Base-by-base conservation (phyloP, 2,888 invertebrate genomes). In the Caenorhabditis doughertyi region DNA sequence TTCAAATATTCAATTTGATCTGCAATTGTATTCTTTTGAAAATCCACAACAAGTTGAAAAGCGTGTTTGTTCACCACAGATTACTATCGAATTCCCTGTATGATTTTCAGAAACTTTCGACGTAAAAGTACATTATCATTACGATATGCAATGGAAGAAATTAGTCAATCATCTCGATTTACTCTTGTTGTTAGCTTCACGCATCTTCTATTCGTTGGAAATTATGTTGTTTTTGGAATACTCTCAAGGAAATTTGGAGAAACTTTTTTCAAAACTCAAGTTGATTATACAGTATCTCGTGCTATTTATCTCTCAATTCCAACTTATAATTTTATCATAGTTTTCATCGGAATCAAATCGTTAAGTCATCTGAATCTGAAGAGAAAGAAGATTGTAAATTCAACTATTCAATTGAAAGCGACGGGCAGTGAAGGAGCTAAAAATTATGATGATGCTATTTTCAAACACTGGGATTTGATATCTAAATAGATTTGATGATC, bases 91-190 rank as follows among this genome's bases (percentile, higher is more conserved):
- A 1, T 13, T 27, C 23, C 18, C 9, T 13, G 39, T 18, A 32
- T n/a, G 18, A 32, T 27, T 32, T 72, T 29, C 53, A 72, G 72
- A 18, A 49, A 62, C 11, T n/a, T n/a, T n/a, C n/a, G n/a, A n/a
- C 68, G 49, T 8, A 56, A 60, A 49, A 65, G 70, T 23, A 51
- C 64, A 7, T 21, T 79, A 23, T 72, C 72, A 16, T 25, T 55
- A 21, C 18, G 58, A 29, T 80, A 73, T 42, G 67, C 60, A 16
- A 67, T 80, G 56, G 65, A 72, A 47, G 72, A 80, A 25, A 67
- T 80, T 29, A 35, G 58, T 18, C 44, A 58, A 32, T 80, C 79
- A 0, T 70, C 79, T 13, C 51, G 58, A 32, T 80, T 80, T 58
- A 73, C 79, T 3, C 60, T 80, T 9, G 53, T 64, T 39, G 47